A percentile compares a stretch with the other conserved stretches of the same genome.
phyloP scores from a whole-genome alignment of 1,140 invertebrate genomes.

The Heliothis virescens region DNA sequence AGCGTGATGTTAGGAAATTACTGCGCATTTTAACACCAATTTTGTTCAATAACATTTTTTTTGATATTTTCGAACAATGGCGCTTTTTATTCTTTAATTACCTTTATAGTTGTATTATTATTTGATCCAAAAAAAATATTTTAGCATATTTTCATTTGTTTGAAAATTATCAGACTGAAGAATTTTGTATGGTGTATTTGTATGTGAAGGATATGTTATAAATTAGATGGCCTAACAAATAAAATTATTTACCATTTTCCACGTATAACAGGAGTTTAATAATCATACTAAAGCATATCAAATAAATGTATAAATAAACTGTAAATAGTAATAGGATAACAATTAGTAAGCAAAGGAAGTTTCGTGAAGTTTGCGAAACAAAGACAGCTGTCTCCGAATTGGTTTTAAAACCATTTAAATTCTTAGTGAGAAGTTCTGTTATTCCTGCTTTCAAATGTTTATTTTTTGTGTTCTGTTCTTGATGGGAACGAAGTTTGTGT shows the following conservation, averaged over 20 bases:
- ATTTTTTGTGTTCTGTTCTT: neutral
- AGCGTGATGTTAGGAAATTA: too few relatives aligned
- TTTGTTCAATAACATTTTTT: too few relatives aligned
- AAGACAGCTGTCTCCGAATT: constrained; percentile 18
- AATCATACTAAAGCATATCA: constrained; percentile 54
- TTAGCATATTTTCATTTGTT: neutral
- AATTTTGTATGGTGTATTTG: constrained; percentile 2
- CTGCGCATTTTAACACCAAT: too few relatives aligned
- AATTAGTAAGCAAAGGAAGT: constrained; percentile 41
- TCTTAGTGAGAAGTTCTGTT: neutral
- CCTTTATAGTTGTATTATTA: too few relatives aligned
- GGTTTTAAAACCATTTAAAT: constrained; percentile 45
- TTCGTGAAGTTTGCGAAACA: constrained; percentile 39
- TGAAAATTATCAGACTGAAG: constrained; percentile 20
- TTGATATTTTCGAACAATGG: too few relatives aligned
- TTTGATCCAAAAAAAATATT: too few relatives aligned
- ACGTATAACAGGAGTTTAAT: constrained; percentile 24
- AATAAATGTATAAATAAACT: constrained; percentile 52
- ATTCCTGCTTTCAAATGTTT: neutral
- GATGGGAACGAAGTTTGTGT: too few relatives aligned
- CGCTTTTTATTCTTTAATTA: too few relatives aligned
- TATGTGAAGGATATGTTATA: constrained; percentile 4
- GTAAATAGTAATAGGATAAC: constrained; percentile 49
- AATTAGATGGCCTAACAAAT: constrained; percentile 30
- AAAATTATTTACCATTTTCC: constrained; percentile 28